Percentiles rank a stretch among this genome's conserved stretches.
These are phyloP conservation scores for Spheniscus humboldti DNA, from an alignment of 2,797 vertebrate genomes.

Conservation along the genomic window DNA sequence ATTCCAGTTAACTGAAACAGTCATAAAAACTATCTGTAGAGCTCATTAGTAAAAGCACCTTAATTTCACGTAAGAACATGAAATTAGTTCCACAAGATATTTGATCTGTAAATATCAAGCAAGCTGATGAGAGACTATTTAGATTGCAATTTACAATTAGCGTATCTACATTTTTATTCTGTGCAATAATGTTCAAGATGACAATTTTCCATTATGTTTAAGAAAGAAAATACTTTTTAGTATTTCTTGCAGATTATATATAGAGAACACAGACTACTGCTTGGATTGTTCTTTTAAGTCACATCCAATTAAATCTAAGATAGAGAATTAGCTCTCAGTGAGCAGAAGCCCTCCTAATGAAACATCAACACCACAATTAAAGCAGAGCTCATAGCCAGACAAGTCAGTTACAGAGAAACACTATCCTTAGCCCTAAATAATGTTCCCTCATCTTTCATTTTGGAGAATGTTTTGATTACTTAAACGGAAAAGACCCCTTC, in stretches of 20 bases:
- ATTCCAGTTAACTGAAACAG: not conserved
- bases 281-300: not conserved
- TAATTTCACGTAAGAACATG: not conserved
- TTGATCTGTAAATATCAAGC: constrained; percentile 15
- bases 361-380: not conserved
- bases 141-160: not conserved
- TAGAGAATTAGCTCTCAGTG: not conserved
- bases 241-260: not conserved
- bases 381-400: not conserved
- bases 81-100: not conserved
- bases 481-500: not conserved
- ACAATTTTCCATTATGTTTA: not conserved
- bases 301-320: not conserved
- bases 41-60: not conserved
- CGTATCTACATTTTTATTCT: not conserved
- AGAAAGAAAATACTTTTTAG: not conserved
- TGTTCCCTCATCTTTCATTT: not conserved
- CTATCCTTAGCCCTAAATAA: not conserved
- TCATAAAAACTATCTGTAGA: not conserved
- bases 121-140: not conserved
- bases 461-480: not conserved
- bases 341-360: not conserved
- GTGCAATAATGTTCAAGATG: not conserved
- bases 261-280: not conserved
- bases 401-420: not conserved